Evolutionary conservation across 1,140 invertebrate genomes (phyloP).

Genomic region (Gryllus bimaculatus): DNA sequence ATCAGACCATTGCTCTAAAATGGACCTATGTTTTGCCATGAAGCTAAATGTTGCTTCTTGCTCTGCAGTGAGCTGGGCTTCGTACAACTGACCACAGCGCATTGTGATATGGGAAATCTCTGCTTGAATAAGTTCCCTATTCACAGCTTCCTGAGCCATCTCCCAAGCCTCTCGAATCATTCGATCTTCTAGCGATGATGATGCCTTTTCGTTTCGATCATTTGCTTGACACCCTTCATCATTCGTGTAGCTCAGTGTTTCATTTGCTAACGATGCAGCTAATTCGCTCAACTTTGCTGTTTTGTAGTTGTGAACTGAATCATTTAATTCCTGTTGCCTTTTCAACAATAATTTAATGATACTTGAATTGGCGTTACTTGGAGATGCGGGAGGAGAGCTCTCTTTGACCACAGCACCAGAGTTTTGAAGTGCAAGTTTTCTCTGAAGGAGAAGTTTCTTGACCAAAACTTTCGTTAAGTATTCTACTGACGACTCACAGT

Average conservation of each 20-base stretch:
- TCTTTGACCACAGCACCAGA: neutral
- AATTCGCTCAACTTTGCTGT: slow-evolving; percentile 55
- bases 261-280: slow-evolving; percentile 51
- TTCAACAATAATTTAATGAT: slow-evolving; percentile 44
- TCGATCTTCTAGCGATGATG: slow-evolving; percentile 28
- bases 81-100: slow-evolving; percentile 53
- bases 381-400: neutral
- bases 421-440: slow-evolving; percentile 6
- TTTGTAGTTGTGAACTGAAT: slow-evolving; percentile 52
- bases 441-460: slow-evolving; percentile 37
- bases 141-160: slow-evolving; percentile 56
- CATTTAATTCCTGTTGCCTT: slow-evolving; percentile 49
- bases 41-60: slow-evolving; percentile 31
- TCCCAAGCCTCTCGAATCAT: slow-evolving; percentile 53
- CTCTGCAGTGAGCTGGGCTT: slow-evolving; percentile 35
- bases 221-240: slow-evolving; percentile 23
- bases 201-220: slow-evolving; percentile 21
- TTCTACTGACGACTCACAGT: slow-evolving; percentile 36
- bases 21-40: slow-evolving; percentile 48
- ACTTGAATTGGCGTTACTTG: slow-evolving; percentile 8
- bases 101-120: slow-evolving; percentile 61
- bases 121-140: slow-evolving; percentile 57
- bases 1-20: slow-evolving; percentile 57
- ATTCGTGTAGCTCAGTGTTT: slow-evolving; percentile 47
- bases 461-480: slow-evolving; percentile 54